phyloP scores from a whole-genome alignment of 2,113 vertebrate species.

The Vidua macroura region DNA sequence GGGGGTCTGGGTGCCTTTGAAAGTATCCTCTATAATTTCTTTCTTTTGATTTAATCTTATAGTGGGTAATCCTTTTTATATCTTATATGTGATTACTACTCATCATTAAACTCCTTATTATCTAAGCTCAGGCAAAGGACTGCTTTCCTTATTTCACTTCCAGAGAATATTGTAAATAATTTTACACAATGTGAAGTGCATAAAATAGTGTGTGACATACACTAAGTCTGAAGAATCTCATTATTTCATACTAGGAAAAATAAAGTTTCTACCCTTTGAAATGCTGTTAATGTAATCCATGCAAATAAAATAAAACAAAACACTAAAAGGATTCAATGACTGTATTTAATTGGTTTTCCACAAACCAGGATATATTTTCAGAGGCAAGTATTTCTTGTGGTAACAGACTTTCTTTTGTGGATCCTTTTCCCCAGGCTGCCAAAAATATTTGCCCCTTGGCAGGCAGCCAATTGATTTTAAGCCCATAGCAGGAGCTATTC shows the following conservation, averaged over 20 bases:
- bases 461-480: constrained; percentile 45
- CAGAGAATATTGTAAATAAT: background rate
- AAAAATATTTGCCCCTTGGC: constrained; percentile 44
- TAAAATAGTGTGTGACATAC: background rate
- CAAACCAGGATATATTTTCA: constrained; percentile 19
- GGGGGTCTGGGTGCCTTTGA: background rate
- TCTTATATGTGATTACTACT: background rate
- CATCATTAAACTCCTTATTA: background rate
- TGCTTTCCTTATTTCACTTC: background rate
- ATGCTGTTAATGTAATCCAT: background rate
- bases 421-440: background rate
- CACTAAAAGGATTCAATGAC: background rate
- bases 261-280: background rate
- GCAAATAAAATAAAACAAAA: background rate
- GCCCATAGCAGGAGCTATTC: constrained; percentile 2
- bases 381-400: background rate
- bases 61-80: background rate
- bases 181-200: background rate
- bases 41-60: background rate
- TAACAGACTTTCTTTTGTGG: constrained; percentile 7
- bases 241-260: background rate
- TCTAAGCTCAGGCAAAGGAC: background rate
- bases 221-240: background rate
- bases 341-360: constrained; percentile 36
- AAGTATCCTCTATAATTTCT: background rate